A percentile compares a stretch with the other conserved stretches of the same genome.
These are phyloP conservation scores for Todiramphus saurophagus DNA, from an alignment of 2,113 vertebrate genomes.

Conservation along the genomic window DNA sequence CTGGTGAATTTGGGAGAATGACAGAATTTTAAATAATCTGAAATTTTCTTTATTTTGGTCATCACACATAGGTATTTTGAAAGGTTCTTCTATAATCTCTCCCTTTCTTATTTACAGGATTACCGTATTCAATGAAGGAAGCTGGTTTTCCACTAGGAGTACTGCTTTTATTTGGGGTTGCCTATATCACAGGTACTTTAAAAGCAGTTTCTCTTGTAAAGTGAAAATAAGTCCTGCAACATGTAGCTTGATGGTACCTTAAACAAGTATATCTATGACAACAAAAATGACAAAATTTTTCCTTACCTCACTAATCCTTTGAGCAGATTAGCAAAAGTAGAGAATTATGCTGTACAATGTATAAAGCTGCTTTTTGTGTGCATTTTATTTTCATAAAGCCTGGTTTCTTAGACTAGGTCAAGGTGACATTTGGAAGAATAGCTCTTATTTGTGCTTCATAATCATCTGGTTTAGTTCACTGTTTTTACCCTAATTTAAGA, in stretches of 20 bases:
- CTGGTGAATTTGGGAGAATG: neutral
- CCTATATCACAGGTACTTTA: constrained; percentile 84
- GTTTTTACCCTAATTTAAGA: neutral
- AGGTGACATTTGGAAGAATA: neutral
- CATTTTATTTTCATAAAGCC: neutral
- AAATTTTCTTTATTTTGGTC: neutral
- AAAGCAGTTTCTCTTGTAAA: neutral
- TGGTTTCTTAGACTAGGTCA: neutral
- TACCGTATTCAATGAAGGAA: constrained; percentile 92
- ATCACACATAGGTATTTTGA: neutral
- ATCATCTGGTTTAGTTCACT: neutral
- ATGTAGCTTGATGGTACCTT: neutral
- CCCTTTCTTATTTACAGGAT: constrained; percentile 76
- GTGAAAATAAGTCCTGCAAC: neutral
- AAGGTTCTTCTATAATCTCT: neutral
- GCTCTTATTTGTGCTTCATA: neutral
- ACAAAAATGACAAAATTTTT: constrained; percentile 18
- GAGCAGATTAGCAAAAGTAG: constrained; percentile 45
- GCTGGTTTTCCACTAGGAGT: constrained; percentile 92
- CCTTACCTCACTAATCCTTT: constrained; percentile 37
- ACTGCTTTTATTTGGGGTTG: constrained; percentile 85
- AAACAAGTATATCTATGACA: neutral
- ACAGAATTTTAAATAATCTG: neutral
- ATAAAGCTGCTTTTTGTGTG: constrained; percentile 55
- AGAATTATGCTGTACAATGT: neutral